Percentiles rank a stretch among this genome's conserved stretches.
Conservation (phyloP, 2,113 vertebrate species). For the Periophthalmus modestus region DNA sequence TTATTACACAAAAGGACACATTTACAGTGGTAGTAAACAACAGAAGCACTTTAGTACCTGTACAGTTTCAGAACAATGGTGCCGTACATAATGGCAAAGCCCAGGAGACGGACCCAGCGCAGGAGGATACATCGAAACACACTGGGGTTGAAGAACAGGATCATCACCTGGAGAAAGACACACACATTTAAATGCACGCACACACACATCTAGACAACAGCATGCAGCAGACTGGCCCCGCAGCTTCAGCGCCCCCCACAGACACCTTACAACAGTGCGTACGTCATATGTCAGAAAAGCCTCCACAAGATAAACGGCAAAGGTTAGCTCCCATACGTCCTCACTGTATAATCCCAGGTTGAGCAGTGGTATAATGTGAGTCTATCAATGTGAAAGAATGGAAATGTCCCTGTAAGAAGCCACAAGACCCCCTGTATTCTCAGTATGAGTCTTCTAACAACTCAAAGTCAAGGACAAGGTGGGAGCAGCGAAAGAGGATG, state of each 20-base stretch:
- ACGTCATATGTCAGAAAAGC: conserved; percentile 29
- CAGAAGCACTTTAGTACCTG: conserved; percentile 80
- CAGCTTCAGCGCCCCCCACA: conserved; percentile 10
- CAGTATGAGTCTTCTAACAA: conserved; percentile 13
- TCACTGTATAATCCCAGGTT: neutral
- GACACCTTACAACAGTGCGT: conserved; percentile 10
- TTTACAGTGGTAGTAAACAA: neutral
- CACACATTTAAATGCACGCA: neutral
- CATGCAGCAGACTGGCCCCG: conserved; percentile 1
- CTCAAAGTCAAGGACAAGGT: conserved; percentile 1
- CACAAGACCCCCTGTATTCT: neutral
- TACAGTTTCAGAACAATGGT: conserved; percentile 95
- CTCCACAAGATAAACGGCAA: conserved; percentile 11
- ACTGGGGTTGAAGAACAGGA: conserved; percentile 94
- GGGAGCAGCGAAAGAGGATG: neutral
- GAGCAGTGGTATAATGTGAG: neutral
- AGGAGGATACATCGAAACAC: conserved; percentile 92
- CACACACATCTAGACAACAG: neutral
- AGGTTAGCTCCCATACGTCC: neutral
- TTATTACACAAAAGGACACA: neutral
- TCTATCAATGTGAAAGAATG: neutral
- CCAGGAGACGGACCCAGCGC: conserved; percentile 96
- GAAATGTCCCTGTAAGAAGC: neutral
- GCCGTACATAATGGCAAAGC: conserved; percentile 93
- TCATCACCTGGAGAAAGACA: conserved; percentile 72